Percentiles rank a stretch among this genome's conserved stretches.
Conservation (phyloP, 2,888 invertebrate species). For the Cataglyphis livida region DNA sequence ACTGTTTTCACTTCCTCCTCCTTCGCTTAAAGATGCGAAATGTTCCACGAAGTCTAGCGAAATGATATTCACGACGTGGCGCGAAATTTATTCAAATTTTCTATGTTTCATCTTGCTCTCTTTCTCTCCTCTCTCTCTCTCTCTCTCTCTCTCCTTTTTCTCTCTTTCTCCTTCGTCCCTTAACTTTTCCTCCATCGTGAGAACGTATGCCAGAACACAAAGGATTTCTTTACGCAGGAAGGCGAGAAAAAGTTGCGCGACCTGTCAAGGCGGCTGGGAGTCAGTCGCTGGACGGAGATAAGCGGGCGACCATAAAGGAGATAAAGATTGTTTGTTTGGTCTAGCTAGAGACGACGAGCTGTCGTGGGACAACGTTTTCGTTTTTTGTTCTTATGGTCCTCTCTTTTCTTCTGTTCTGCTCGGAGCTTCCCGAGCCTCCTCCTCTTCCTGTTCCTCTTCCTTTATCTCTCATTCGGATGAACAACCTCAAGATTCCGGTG, state of each 20-base stretch:
- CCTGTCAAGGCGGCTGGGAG: slow-evolving; percentile 61
- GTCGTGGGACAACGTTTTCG: slow-evolving; percentile 62
- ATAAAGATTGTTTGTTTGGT: slow-evolving; percentile 79
- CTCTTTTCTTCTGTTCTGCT: slow-evolving; percentile 29
- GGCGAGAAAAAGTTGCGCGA: slow-evolving; percentile 63
- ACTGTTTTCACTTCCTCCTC: slow-evolving; percentile 47
- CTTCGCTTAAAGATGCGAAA: slow-evolving; percentile 32
- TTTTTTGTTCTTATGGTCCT: slow-evolving; percentile 49
- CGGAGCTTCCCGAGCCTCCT: slow-evolving; percentile 34
- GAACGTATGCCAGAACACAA: slow-evolving; percentile 69
- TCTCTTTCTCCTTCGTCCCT: neutral
- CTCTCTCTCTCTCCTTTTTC: neutral
- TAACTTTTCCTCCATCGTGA: slow-evolving; percentile 54
- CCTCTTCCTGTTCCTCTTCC: slow-evolving; percentile 41
- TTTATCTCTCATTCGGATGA: slow-evolving; percentile 28
- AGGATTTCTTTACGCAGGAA: slow-evolving; percentile 66
- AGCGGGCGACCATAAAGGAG: slow-evolving; percentile 72
- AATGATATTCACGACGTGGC: slow-evolving; percentile 66
- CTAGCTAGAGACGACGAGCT: slow-evolving; percentile 65
- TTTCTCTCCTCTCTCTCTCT: neutral
- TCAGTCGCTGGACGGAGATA: slow-evolving; percentile 71
- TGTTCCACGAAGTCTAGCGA: slow-evolving; percentile 45
- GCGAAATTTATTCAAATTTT: slow-evolving; percentile 71
- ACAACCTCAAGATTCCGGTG: slow-evolving; percentile 38
- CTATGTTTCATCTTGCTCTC: slow-evolving; percentile 13